Evolutionary conservation across 1,140 invertebrate species (phyloP), one percentile per base, ranked within the genome.

Genomic region (Monochamus saltuarius): DNA sequence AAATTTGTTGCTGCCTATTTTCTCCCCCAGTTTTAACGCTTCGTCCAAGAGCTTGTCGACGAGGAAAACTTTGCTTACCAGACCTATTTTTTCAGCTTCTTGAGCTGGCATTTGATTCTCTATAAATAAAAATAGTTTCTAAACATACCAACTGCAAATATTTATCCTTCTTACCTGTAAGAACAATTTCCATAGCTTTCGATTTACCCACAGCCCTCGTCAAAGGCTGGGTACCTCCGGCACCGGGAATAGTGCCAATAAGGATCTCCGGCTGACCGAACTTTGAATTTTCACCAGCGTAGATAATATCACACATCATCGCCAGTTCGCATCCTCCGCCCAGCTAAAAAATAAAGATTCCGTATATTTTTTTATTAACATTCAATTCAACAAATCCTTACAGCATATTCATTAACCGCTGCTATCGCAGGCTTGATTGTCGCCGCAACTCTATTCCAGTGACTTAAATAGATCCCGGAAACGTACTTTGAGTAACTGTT

Each of bases 271-370:
- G 97, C 75, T 99, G 97, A 0, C 94, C 95, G 79, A 99, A 99
- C 75, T 91, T 93, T 9, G 97, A 97, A 70, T 95, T 97, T 61
- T 99, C 95, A 1, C 96, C 95, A 4, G 97, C 97, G 78, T 98
- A 98, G 65, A 99, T 98, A 14, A 99, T 98, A 74, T 99, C 97
- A 77, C 97, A 99, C 88, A 99, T 95, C 96, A 99, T 98, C 0
- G 97, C 96, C 19, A 99, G 70, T 78, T 99, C 97, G 80, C 95
- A 98, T 1, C 97, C 97, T 51, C 97, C 97, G 22, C 97, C 96
- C 8, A 98, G 79, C 86, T 95, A 16, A 78, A 74, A 69, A 19
- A n/a, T 40, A 7, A 40, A 42, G 11, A 42, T 16, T 8, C 6
- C 6, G 16, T n/a, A n/a, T n/a, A n/a, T n/a, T n/a, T n/a, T n/a